Base-by-base conservation (phyloP, 2,888 invertebrate genomes). In the Matsumyia berberina region DNA sequence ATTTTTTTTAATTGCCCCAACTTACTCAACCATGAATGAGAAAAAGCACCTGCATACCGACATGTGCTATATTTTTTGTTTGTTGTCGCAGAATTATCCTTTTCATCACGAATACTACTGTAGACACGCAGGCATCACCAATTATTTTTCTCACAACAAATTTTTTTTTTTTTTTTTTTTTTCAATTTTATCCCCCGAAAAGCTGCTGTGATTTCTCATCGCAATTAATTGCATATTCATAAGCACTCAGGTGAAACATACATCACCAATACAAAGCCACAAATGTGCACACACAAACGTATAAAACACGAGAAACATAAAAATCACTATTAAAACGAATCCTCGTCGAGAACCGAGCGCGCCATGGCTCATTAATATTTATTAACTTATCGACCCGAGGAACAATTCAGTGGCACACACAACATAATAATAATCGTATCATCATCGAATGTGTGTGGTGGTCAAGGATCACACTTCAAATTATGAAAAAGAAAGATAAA, bases 311-410 rank as follows among this genome's bases (percentile, higher is more conserved):
- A 78, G n/a, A 44, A 60, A 8, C 60, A 60, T 35, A 42, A 69
- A 62, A 74, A 81, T 62, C 81, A 76, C 76, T 55, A 37, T 60
- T 37, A 37, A 73, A 62, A 24, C 24, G 53, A 49, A 69, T 58
- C 35, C 11, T 7, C 31, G 33, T 37, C 37, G 33, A 64, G 49
- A 55, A 31, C 12, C 33, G 33, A 60, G 60, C 24, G 67, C 24
- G 62, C 46, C 60, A 49, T 53, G 39, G 17, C 57, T 83, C 73
- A 83, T 83, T 57, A 83, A 83, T 79, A 83, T 83, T 83, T 83
- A 83, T 83, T 73, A 79, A 79, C 69, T 74, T 74, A 79, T 83
- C 82, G 73, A 78, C 60, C 72, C 46, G 42, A 66, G 51, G 39
- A 60, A 55, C 37, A 60, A 35, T 72, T 51, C 51, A 73, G 17